Percentiles rank a stretch among this genome's conserved stretches.
Evolutionary conservation across 2,797 vertebrate genomes (phyloP).

Genomic region (Phataginus tetradactyla): DNA sequence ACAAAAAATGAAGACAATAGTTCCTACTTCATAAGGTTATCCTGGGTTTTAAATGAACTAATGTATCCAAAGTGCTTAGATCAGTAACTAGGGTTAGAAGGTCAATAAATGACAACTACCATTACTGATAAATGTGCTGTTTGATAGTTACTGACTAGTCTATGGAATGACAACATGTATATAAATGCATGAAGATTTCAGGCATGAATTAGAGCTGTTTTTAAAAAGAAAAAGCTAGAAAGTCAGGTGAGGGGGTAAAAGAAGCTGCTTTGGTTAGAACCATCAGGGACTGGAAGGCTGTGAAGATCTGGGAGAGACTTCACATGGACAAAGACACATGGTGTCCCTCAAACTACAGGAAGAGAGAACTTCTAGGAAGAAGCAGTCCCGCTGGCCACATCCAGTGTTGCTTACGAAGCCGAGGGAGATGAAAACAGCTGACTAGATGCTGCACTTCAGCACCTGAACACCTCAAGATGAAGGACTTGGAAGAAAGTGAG

Average conservation of each 20-base stretch:
- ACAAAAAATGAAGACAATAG: neutral
- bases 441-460: neutral
- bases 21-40: neutral
- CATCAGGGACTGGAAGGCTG: too few species aligned
- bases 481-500: neutral
- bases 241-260: neutral
- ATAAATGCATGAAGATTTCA: neutral
- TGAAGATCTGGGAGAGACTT: neutral
- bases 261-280: neutral
- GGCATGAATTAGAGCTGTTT: neutral
- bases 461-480: neutral
- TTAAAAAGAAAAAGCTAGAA: neutral
- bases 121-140: neutral
- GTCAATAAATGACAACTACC: neutral
- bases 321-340: neutral
- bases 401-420: neutral
- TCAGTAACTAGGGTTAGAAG: neutral
- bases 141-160: neutral
- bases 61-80: neutral
- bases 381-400: neutral
- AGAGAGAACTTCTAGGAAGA: neutral
- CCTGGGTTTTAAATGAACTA: neutral
- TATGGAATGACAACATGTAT: neutral
- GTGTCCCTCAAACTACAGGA: neutral
- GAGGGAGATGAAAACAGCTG: neutral